Percentiles rank a stretch among this genome's conserved stretches.
Conservation (phyloP, 2,888 invertebrate species). For the Thysanoteuthis rhombus region DNA sequence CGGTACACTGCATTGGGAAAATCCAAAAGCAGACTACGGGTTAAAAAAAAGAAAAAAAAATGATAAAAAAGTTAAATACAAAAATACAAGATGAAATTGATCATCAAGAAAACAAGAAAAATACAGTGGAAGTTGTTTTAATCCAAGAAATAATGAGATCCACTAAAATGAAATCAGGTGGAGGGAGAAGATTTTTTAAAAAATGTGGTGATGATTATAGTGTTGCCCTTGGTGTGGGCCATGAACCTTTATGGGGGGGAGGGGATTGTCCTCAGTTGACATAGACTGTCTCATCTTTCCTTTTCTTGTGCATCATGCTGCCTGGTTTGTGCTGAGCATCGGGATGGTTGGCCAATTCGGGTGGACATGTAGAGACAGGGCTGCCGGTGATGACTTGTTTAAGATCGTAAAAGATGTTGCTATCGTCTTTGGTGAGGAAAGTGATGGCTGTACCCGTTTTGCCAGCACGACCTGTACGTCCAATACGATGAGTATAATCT, state of each 20-base stretch:
- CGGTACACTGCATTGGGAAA: too few relatives aligned
- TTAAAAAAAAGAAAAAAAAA: too few relatives aligned
- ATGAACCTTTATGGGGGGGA: not conserved
- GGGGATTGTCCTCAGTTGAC: not conserved
- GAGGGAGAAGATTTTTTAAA: not conserved
- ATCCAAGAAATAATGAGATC: not conserved
- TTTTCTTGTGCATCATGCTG: slow-evolving; percentile 85
- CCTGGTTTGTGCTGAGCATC: slow-evolving; percentile 98
- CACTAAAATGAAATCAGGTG: not conserved
- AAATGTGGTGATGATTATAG: not conserved
- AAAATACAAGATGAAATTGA: not conserved
- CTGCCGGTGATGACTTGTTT: slow-evolving; percentile 86
- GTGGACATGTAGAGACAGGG: slow-evolving; percentile 93
- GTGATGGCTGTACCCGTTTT: slow-evolving; percentile 96
- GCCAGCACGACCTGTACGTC: slow-evolving; percentile 98
- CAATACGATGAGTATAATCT: slow-evolving; percentile 85
- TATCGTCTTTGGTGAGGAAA: slow-evolving; percentile 97
- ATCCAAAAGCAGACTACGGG: too few relatives aligned
- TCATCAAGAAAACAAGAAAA: not conserved
- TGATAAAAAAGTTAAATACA: not conserved
- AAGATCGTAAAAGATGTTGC: slow-evolving; percentile 92
- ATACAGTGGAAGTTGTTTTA: not conserved
- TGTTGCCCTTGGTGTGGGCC: not conserved
- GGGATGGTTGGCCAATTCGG: slow-evolving; percentile 96
- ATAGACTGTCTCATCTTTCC: slow-evolving; percentile 63